phyloP scores from a whole-genome alignment of 2,113 vertebrate species.

The Lagenorhynchus albirostris region DNA sequence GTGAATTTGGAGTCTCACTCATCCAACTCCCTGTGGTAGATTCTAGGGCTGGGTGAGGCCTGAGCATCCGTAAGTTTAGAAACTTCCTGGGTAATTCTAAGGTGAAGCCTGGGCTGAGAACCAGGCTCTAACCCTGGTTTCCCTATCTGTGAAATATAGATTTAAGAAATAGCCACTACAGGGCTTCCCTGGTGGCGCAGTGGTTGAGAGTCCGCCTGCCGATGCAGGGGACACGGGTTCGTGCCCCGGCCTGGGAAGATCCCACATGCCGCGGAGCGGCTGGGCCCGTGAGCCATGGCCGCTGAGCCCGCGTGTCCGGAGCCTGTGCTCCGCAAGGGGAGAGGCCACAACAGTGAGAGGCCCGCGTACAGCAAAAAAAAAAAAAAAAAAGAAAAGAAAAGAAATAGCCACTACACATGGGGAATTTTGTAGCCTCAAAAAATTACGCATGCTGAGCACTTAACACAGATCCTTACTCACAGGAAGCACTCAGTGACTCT shows the following conservation, averaged over 20 bases:
- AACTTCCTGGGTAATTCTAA: background rate
- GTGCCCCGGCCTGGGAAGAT: too few species aligned
- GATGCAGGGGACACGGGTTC: too few species aligned
- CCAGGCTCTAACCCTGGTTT: accelerated
- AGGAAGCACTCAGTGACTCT: background rate
- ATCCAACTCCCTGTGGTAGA: background rate
- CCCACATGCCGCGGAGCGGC: too few species aligned
- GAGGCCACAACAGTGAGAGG: too few species aligned
- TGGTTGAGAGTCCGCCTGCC: too few species aligned
- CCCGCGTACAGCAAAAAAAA: too few species aligned
- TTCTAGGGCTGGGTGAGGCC: background rate
- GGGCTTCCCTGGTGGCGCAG: too few species aligned
- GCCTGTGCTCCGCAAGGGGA: too few species aligned
- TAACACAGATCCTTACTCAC: background rate
- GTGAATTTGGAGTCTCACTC: accelerated
- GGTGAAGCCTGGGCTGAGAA: background rate
- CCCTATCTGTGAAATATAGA: background rate
- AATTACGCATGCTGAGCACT: background rate
- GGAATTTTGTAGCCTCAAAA: background rate
- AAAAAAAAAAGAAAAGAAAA: too few species aligned
- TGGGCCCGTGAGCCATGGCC: too few species aligned
- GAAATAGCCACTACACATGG: background rate
- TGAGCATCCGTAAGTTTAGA: background rate
- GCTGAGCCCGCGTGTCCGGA: too few species aligned
- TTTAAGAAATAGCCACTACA: background rate